Base-by-base conservation (phyloP, 2,888 invertebrate genomes). In the Agrenia bidenticulata region DNA sequence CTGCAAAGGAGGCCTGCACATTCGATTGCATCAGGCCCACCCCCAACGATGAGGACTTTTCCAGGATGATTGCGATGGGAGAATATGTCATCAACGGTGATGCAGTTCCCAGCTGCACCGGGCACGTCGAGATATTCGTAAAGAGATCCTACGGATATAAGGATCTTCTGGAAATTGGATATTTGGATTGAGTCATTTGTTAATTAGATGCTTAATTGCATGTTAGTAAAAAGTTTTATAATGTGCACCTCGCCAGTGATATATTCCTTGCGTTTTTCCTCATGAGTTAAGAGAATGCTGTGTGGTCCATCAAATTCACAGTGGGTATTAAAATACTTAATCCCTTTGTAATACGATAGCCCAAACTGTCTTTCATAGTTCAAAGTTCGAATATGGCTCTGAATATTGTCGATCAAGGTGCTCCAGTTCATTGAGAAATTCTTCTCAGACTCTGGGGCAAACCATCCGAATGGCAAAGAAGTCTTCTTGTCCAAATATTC, bases 51-150 rank as follows among this genome's bases (percentile, higher is more conserved):
- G 5, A 51, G 24, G 2, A 49, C 51, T 76, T 82, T 83, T 1
- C 84, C 84, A 2, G 84, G 84, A 58, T 77, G 73, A 54, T 81
- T 77, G 1, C 78, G 77, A 56, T 85, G 77, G 1, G 82, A 81
- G 77, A 85, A 85, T 7, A 85, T 70, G 75, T 85, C 85, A 76
- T 85, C 85, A 57, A 84, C 83, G 2, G 83, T 82, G 57, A 85
- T 83, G 60, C 81, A 79, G 72, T 78, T 80, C 73, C 84, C 83
- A 67, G 77, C 78, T 1, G 80, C 82, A n/a, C 84, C 84, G 24
- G 81, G 79, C 53, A 82, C 79, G 50, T 80, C 80, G 0, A 83
- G 39, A 32, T 41, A 59, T 9, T 19, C 17, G 1, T 84, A 84
- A 17, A 84, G 77, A 2, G 82, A 80, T 7, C 84, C 84, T 21